Percentiles rank a stretch among this genome's conserved stretches.
phyloP scores from a whole-genome alignment of 2,888 invertebrate species.

The Autographa gamma region DNA sequence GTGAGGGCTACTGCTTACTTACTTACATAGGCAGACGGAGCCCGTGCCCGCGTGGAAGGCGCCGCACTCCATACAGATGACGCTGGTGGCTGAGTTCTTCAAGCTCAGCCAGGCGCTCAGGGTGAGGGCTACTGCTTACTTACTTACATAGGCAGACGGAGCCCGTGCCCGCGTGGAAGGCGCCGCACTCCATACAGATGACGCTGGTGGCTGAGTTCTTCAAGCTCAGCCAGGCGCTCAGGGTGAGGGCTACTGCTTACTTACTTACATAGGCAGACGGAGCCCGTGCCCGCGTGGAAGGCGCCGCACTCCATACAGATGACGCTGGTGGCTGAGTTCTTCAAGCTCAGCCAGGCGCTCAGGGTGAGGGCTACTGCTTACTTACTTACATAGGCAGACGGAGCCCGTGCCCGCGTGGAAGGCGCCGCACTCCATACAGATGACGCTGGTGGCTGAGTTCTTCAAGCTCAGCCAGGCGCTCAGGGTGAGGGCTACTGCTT shows the following conservation, averaged over 20 bases:
- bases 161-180: slow-evolving; percentile 96
- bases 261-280: slow-evolving; percentile 90
- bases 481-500: slow-evolving; percentile 89
- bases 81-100: slow-evolving; percentile 97
- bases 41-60: slow-evolving; percentile 97
- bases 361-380: slow-evolving; percentile 89
- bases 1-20: slow-evolving; percentile 84
- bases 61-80: slow-evolving; percentile 98
- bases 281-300: slow-evolving; percentile 97
- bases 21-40: slow-evolving; percentile 91
- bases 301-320: slow-evolving; percentile 97
- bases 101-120: slow-evolving; percentile 97
- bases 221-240: slow-evolving; percentile 96
- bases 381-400: slow-evolving; percentile 86
- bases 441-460: slow-evolving; percentile 97
- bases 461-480: slow-evolving; percentile 98
- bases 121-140: slow-evolving; percentile 85
- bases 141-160: slow-evolving; percentile 91
- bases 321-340: slow-evolving; percentile 97
- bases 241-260: slow-evolving; percentile 89
- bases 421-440: slow-evolving; percentile 97
- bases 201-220: slow-evolving; percentile 97
- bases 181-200: slow-evolving; percentile 98
- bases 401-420: slow-evolving; percentile 97
- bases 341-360: slow-evolving; percentile 97